Evolutionary conservation across 2,113 vertebrate genomes (phyloP).

Genomic region (Casuarius casuarius): DNA sequence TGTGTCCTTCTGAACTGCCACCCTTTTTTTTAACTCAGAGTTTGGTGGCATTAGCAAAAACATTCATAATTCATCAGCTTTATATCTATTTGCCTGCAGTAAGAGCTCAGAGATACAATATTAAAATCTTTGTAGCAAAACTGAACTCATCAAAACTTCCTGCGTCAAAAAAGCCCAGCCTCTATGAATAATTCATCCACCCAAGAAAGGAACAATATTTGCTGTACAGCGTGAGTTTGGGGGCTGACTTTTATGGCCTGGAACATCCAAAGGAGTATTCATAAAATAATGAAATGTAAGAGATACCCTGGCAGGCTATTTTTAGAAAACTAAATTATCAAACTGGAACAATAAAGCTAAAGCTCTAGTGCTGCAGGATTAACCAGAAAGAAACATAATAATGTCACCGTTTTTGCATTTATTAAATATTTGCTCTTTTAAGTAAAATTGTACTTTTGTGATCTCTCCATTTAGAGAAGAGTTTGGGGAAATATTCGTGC

Average conservation of each 20-base stretch:
- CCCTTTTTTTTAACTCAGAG: not conserved
- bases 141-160: not conserved
- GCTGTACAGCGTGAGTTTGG: not conserved
- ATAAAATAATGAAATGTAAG: not conserved
- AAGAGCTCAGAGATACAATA: not conserved
- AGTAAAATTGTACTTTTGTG: not conserved
- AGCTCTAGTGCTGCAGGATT: not conserved
- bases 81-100: not conserved
- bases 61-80: not conserved
- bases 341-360: not conserved
- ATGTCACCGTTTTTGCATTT: not conserved
- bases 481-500: not conserved
- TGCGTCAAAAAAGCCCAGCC: not conserved
- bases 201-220: not conserved
- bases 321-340: conserved; percentile 28
- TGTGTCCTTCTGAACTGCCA: not conserved
- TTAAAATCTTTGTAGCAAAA: not conserved
- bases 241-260: not conserved
- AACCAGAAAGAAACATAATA: not conserved
- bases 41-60: not conserved
- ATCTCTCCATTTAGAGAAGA: not conserved
- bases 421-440: conserved; percentile 13
- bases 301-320: not conserved
- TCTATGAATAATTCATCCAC: not conserved
- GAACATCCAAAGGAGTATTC: not conserved